phyloP scores from a whole-genome alignment of 2,113 vertebrate species.

The Heptranchias perlo region DNA sequence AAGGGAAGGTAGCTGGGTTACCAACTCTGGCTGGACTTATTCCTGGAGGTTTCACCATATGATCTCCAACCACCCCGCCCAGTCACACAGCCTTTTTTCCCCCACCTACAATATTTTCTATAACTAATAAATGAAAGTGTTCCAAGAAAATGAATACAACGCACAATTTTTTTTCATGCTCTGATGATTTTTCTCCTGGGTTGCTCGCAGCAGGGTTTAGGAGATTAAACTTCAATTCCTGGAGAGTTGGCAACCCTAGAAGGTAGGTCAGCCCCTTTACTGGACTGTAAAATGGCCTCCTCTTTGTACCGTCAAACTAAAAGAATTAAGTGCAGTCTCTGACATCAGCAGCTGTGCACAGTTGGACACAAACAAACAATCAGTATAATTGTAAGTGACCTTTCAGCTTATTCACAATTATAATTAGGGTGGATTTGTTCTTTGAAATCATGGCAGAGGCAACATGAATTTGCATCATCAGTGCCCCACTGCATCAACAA shows the following conservation, averaged over 20 bases:
- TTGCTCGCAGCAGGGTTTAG: too few relatives aligned
- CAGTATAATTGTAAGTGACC: conserved; percentile 37
- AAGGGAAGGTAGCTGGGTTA: not conserved
- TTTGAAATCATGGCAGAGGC: conserved; percentile 33
- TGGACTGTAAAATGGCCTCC: not conserved
- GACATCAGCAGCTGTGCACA: conserved; percentile 35
- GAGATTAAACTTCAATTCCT: not conserved
- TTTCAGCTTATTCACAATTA: conserved; percentile 37
- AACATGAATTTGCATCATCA: conserved; percentile 32
- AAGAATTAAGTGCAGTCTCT: conserved; percentile 6
- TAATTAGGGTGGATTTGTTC: conserved; percentile 33
- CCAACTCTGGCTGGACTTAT: not conserved
- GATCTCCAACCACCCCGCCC: not conserved
- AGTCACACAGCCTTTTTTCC: not conserved
- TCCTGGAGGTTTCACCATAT: not conserved
- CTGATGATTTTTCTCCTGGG: not conserved
- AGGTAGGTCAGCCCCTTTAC: not conserved
- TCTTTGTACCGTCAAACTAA: not conserved
- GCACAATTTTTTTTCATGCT: not conserved
- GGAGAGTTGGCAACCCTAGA: not conserved
- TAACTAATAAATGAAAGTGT: not conserved
- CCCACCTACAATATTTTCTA: not conserved
- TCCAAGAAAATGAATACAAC: not conserved
- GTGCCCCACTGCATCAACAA: conserved; percentile 17
- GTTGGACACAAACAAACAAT: conserved; percentile 36